phyloP scores from a whole-genome alignment of 1,140 invertebrate genomes.

The Ephestia elutella region DNA sequence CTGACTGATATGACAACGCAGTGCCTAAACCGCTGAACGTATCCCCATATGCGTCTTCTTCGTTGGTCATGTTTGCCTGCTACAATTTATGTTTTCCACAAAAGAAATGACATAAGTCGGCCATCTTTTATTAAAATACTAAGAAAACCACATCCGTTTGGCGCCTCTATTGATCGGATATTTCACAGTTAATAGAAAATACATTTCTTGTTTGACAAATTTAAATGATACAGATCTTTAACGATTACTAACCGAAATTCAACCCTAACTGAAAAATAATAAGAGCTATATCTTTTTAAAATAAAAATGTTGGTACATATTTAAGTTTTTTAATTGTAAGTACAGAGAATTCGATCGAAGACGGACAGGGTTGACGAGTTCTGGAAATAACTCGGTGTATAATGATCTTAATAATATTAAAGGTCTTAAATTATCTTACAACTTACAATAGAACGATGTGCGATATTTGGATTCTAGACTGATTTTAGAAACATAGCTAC shows the following conservation, averaged over 20 bases:
- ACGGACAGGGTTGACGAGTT: neutral
- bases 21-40: no score
- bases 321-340: neutral
- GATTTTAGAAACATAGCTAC: no score
- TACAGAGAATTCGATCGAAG: neutral
- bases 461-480: neutral
- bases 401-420: neutral
- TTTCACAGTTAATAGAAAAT: slow-evolving; percentile 17
- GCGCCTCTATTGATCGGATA: slow-evolving; percentile 26
- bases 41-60: no score
- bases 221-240: neutral
- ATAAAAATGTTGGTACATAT: neutral
- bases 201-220: slow-evolving; percentile 10
- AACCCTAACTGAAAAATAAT: neutral
- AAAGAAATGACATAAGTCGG: slow-evolving; percentile 46
- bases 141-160: slow-evolving; percentile 45
- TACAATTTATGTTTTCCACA: slow-evolving; percentile 23
- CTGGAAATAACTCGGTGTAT: neutral
- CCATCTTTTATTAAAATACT: slow-evolving; percentile 51
- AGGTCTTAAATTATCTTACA: neutral
- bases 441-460: neutral
- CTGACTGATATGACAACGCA: no score
- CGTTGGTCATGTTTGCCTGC: neutral
- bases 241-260: neutral
- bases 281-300: neutral